Conservation (phyloP, 2,113 vertebrate genomes). For the Platysteira castanea region DNA sequence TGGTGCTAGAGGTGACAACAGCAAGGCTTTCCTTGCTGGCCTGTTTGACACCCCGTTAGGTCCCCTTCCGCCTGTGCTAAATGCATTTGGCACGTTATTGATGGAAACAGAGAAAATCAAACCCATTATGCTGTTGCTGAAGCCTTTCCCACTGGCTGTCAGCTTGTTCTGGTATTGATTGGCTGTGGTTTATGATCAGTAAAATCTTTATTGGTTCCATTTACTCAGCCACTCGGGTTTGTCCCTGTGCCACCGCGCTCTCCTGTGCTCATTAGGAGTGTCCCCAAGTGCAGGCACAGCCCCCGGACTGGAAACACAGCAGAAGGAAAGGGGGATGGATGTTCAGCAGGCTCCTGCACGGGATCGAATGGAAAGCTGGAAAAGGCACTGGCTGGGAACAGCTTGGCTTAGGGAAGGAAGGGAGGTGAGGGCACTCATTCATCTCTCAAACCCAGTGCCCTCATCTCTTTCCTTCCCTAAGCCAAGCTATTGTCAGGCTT, state of each 20-base stretch:
- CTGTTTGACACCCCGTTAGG: not conserved
- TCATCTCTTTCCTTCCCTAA: not conserved
- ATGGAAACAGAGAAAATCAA: constrained; percentile 44
- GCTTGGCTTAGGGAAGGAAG: not conserved
- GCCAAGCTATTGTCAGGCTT: not conserved
- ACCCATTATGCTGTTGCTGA: constrained; percentile 9
- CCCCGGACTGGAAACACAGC: not conserved
- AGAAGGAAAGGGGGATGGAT: not conserved
- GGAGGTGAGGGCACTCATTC: not conserved
- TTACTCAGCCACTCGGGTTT: not conserved
- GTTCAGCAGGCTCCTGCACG: not conserved
- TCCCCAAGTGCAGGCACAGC: not conserved
- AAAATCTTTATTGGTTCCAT: not conserved
- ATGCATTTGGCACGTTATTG: not conserved
- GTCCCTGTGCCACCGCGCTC: not conserved
- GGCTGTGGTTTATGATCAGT: not conserved
- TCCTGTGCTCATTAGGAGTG: not conserved
- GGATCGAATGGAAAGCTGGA: not conserved
- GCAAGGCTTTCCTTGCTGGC: not conserved
- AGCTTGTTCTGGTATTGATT: constrained; percentile 15
- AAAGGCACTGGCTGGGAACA: not conserved
- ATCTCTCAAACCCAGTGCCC: not conserved
- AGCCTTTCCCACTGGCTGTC: not conserved
- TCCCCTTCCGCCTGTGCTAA: constrained; percentile 2
- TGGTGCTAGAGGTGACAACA: not conserved